Percentiles rank a stretch among this genome's conserved stretches.
Conservation (phyloP, 2,113 vertebrate species). For the Bujurquina vittata region DNA sequence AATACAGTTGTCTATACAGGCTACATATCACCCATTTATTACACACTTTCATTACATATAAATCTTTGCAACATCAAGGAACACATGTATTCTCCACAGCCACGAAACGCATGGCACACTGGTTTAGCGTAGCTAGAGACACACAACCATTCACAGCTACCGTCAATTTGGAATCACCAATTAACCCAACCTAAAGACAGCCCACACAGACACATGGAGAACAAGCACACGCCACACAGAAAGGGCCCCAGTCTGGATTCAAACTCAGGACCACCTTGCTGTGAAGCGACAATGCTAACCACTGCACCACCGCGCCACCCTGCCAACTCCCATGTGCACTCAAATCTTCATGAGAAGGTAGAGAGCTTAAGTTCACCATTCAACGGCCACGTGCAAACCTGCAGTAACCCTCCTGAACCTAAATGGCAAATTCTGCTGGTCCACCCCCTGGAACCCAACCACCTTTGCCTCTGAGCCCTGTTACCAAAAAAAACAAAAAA, state of each 20-base stretch:
- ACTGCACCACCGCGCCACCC: background rate
- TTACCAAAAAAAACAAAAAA: too few species aligned
- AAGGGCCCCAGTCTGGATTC: background rate
- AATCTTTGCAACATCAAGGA: background rate
- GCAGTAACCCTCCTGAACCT: background rate
- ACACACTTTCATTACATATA: background rate
- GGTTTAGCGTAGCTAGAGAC: too few species aligned
- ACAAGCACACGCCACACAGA: background rate
- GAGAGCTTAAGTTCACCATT: background rate
- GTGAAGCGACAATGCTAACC: background rate
- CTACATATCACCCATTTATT: background rate
- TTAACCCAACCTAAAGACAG: too few species aligned
- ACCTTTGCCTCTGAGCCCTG: background rate
- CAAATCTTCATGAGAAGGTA: background rate
- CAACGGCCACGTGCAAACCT: background rate
- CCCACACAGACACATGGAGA: background rate
- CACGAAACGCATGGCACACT: too few species aligned
- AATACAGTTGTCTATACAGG: background rate
- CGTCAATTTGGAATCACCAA: background rate
- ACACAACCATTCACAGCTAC: too few species aligned
- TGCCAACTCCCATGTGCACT: background rate
- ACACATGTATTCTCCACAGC: background rate
- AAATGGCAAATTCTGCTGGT: background rate
- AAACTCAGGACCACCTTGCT: background rate
- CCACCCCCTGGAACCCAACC: background rate